A percentile compares a stretch with the other conserved stretches of the same genome.
Conservation (phyloP, 2,888 invertebrate species). For the Eristalis intricaria region DNA sequence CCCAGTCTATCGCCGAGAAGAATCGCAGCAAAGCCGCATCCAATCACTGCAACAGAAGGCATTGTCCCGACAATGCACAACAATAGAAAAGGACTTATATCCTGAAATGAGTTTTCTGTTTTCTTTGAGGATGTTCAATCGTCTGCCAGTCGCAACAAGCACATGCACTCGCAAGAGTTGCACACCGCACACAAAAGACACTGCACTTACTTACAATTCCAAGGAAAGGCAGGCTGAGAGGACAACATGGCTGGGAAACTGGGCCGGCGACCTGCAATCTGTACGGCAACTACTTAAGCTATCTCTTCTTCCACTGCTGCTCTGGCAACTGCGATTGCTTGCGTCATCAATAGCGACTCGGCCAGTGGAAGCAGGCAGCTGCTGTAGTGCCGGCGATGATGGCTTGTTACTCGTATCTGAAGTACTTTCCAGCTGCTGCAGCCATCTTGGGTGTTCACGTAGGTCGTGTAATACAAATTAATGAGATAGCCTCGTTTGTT, state of each 20-base stretch:
- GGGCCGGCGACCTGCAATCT: neutral
- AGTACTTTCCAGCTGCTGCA: slow-evolving; percentile 46
- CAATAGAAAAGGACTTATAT: slow-evolving; percentile 36
- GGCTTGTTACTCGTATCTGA: slow-evolving; percentile 36
- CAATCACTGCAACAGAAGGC: slow-evolving; percentile 32
- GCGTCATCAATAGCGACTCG: neutral
- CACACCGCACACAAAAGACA: neutral
- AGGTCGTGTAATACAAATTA: slow-evolving; percentile 60
- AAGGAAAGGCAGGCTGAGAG: neutral
- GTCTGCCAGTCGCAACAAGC: slow-evolving; percentile 38
- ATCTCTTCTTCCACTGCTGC: neutral
- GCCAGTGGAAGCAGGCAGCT: neutral
- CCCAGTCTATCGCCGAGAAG: neutral
- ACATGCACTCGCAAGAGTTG: neutral
- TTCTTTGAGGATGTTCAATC: slow-evolving; percentile 51
- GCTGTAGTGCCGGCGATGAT: neutral
- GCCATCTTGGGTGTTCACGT: slow-evolving; percentile 48
- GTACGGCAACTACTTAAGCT: neutral
- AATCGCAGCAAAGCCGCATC: slow-evolving; percentile 13
- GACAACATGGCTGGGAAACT: neutral
- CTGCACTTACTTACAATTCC: neutral
- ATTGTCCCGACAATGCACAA: slow-evolving; percentile 30
- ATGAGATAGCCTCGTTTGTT: slow-evolving; percentile 57
- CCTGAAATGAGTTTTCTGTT: slow-evolving; percentile 44
- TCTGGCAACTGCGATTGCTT: neutral